Percentiles rank a stretch among this genome's conserved stretches.
These are phyloP conservation scores for Prietella phreatophila DNA, from an alignment of 2,113 vertebrate genomes.

Conservation along the genomic window DNA sequence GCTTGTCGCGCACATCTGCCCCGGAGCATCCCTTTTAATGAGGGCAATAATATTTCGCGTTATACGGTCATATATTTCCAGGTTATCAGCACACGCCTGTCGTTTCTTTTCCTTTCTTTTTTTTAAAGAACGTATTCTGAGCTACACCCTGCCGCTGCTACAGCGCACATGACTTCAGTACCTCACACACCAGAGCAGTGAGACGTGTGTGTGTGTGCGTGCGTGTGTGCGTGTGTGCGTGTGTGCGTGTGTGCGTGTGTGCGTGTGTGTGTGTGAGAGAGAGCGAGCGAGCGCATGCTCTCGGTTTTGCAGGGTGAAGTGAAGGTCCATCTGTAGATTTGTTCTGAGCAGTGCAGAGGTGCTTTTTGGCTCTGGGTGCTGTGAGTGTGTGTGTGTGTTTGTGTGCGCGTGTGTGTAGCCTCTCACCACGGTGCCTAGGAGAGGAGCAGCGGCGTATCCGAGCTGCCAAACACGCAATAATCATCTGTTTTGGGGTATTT, in stretches of 20 bases:
- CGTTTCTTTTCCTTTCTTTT: constrained; percentile 41
- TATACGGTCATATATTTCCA: not conserved
- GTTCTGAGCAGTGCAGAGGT: not conserved
- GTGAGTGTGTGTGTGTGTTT: not conserved
- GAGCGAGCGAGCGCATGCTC: not conserved
- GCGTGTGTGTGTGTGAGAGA: not conserved
- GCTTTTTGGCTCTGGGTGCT: constrained; percentile 61
- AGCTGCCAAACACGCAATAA: constrained; percentile 69
- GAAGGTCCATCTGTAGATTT: not conserved
- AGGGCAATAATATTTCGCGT: not conserved
- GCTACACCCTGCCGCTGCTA: constrained; percentile 70
- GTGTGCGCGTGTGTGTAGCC: constrained; percentile 63
- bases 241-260: not conserved
- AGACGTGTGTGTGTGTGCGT: not conserved
- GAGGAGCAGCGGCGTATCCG: constrained; percentile 62
- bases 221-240: not conserved
- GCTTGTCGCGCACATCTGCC: not conserved
- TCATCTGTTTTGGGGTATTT: not conserved
- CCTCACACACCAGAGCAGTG: not conserved
- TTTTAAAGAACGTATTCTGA: constrained; percentile 29
- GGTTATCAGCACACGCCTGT: not conserved
- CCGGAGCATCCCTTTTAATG: not conserved
- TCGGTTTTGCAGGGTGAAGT: not conserved
- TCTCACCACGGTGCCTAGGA: constrained; percentile 94
- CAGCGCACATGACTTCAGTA: constrained; percentile 67